A percentile compares a stretch with the other conserved stretches of the same genome.
Evolutionary conservation across 2,113 vertebrate species (phyloP).

Genomic region (Myocastor coypus): DNA sequence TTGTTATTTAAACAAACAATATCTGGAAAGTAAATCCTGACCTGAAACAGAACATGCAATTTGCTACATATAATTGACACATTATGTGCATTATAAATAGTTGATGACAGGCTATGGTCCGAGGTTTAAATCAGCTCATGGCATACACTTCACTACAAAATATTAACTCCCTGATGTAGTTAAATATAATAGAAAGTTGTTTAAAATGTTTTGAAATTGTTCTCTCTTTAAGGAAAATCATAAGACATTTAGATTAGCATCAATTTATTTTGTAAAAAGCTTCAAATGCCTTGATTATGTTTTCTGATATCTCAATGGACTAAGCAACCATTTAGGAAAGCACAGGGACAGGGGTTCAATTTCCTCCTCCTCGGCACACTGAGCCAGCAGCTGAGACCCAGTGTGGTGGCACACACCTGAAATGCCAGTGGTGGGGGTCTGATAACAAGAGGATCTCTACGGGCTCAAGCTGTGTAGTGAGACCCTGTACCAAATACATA

Average conservation of each 20-base stretch:
- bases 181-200: neutral
- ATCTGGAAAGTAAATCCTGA: neutral
- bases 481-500: too few species aligned
- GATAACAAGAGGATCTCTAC: too few species aligned
- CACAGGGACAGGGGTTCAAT: too few species aligned
- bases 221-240: neutral
- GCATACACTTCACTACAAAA: neutral
- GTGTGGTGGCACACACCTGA: too few species aligned
- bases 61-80: neutral
- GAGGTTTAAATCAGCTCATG: constrained; percentile 1
- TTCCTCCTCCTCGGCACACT: too few species aligned
- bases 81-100: neutral
- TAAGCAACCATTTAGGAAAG: too few species aligned
- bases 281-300: neutral
- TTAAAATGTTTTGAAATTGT: neutral
- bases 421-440: too few species aligned
- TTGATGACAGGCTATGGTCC: neutral
- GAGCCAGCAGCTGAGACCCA: too few species aligned
- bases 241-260: constrained; percentile 7
- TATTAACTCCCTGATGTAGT: constrained; percentile 30
- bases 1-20: neutral
- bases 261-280: neutral
- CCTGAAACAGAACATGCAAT: neutral
- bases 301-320: neutral
- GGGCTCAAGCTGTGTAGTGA: too few species aligned